These are phyloP conservation scores for Catagonus wagneri DNA, from an alignment of 2,113 vertebrate genomes.

Conservation along the genomic window DNA sequence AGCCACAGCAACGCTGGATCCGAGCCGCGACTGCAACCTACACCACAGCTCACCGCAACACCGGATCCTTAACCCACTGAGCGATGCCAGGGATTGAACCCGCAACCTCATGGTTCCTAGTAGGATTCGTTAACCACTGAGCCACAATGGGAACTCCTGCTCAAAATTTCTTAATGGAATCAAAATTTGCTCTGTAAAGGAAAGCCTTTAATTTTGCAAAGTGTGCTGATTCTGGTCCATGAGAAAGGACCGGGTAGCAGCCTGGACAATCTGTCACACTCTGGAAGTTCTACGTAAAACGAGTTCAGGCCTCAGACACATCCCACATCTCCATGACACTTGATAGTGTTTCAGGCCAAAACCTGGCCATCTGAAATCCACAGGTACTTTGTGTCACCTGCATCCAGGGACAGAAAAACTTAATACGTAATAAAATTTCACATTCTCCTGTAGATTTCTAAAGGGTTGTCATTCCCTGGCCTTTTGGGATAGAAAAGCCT, in stretches of 20 bases:
- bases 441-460: background rate
- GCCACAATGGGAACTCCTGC: no score
- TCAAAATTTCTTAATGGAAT: background rate
- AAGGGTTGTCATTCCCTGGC: background rate
- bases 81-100: no score
- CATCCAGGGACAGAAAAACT: background rate
- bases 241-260: background rate
- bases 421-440: background rate
- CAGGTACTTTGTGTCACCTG: background rate
- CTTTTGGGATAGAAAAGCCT: background rate
- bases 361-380: background rate
- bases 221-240: background rate
- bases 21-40: no score
- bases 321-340: background rate
- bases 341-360: background rate
- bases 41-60: no score
- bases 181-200: background rate
- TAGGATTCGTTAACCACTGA: no score
- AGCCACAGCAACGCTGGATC: no score
- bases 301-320: background rate
- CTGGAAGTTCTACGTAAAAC: background rate
- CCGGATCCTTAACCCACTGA: no score
- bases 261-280: background rate
- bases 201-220: background rate
- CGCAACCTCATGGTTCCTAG: no score